Evolutionary conservation across 2,888 invertebrate species (phyloP).

Genomic region (Eumacrocentrus americanus): DNA sequence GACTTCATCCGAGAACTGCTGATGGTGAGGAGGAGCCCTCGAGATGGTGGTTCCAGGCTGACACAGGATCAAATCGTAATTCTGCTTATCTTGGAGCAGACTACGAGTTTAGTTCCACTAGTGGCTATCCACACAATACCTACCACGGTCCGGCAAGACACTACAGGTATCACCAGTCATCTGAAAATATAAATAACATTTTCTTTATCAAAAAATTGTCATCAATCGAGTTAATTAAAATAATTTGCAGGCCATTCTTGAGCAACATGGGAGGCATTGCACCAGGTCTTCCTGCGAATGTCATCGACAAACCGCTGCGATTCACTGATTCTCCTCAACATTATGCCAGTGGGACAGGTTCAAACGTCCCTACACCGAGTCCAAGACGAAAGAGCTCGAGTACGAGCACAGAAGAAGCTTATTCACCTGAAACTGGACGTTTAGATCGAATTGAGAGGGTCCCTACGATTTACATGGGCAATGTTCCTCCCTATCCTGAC

Average conservation of each 20-base stretch:
- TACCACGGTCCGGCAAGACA: conserved; percentile 88
- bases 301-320: conserved; percentile 67
- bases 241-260: conserved; percentile 52
- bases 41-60: conserved; percentile 56
- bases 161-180: conserved; percentile 62
- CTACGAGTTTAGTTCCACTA: conserved; percentile 67
- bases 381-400: conserved; percentile 77
- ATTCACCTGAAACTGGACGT: conserved; percentile 56
- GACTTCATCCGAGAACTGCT: conserved; percentile 68
- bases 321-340: conserved; percentile 80
- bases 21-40: conserved; percentile 47
- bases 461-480: conserved; percentile 55
- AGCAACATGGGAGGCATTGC: conserved; percentile 57
- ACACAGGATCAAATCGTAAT: conserved; percentile 54
- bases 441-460: conserved; percentile 50
- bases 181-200: background rate
- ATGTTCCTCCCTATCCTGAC: conserved; percentile 50
- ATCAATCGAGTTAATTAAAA: background rate
- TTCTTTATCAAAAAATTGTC: background rate
- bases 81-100: conserved; percentile 62
- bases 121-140: conserved; percentile 80
- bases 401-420: conserved; percentile 70
- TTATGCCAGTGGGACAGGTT: conserved; percentile 65
- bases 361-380: conserved; percentile 70
- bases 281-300: conserved; percentile 49